These are phyloP conservation scores for Helarctos malayanus DNA, from an alignment of 2,797 vertebrate species.

Conservation along the genomic window DNA sequence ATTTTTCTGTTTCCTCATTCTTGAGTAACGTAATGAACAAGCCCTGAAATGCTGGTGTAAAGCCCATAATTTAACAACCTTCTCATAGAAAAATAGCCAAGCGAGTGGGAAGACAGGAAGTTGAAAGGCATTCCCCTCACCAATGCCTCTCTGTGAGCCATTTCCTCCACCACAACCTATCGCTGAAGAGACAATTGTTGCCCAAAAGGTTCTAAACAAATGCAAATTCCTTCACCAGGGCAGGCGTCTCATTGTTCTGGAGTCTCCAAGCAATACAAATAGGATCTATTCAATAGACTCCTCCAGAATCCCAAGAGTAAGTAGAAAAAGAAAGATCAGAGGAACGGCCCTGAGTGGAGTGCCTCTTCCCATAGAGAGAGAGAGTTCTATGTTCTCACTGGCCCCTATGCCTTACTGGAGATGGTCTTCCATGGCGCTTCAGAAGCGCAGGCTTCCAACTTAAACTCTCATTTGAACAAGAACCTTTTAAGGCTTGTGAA, in stretches of 20 bases:
- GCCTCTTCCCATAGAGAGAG: neutral
- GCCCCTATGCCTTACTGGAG: neutral
- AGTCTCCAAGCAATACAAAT: neutral
- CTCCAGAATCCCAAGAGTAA: neutral
- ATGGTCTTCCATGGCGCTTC: neutral
- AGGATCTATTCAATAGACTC: neutral
- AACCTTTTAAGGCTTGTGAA: neutral
- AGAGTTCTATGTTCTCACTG: neutral
- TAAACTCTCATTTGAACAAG: neutral
- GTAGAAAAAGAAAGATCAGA: neutral
- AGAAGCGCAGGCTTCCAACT: neutral
- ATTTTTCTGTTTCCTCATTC: slow-evolving; percentile 4
- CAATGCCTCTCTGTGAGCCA: neutral
- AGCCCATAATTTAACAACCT: neutral
- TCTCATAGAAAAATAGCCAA: neutral
- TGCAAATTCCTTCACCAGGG: neutral
- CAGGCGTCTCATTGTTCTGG: neutral
- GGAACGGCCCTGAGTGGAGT: neutral
- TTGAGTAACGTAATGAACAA: neutral
- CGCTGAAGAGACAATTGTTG: neutral
- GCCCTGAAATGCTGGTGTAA: slow-evolving; percentile 12
- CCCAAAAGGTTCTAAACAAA: neutral
- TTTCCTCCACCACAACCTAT: neutral
- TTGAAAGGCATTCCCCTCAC: neutral
- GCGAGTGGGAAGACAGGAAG: neutral